Evolutionary conservation across 2,888 invertebrate genomes (phyloP), one percentile per base, ranked within the genome.

Genomic region (Orthonychiurus folsomi): DNA sequence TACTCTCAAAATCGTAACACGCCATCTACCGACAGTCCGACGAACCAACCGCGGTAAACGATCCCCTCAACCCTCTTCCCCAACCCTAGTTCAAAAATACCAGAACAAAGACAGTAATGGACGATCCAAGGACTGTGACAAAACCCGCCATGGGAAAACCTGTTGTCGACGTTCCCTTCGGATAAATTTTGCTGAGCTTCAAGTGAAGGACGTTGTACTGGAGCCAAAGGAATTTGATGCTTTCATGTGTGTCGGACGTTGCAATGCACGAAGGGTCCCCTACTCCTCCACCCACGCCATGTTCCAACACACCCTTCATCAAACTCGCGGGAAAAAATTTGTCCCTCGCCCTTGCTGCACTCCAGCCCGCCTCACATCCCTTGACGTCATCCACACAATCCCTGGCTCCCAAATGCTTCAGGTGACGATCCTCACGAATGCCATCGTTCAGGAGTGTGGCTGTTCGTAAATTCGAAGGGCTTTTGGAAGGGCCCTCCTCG

Each of bases 281-380:
- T 73, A 69, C 62, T 65, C 71, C 28, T 65, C 71, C 3, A 71
- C 69, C 18, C 71, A 72, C 55, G 73, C 73, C 63, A 70, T 73
- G 65, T 70, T 73, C 64, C 73, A 71, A 53, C 69, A 71, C 62
- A 72, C 72, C 57, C 59, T 73, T 3, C 68, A 69, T 53, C 64
- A 68, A 55, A 67, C 65, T 9, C 69, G 69, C 56, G 57, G 61
- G 23, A 50, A 27, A 25, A 61, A 64, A 20, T 64, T 66, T 26
- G 66, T 69, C 5, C 69, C 70, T 15, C 55, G 69, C 53, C 68
- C 72, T 1, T 73, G 73, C 60, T 73, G 73, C 59, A 66, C 68
- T 28, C 73, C 73, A 23, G 72, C 70, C n/a, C 67, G 68, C 53
- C 63, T 73, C 24, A 59, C 64, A 25, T 69, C 71, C 57, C 28